Evolutionary conservation across 2,888 invertebrate genomes (phyloP), one percentile per base, ranked within the genome.

Genomic region (Seira sanloemensis): DNA sequence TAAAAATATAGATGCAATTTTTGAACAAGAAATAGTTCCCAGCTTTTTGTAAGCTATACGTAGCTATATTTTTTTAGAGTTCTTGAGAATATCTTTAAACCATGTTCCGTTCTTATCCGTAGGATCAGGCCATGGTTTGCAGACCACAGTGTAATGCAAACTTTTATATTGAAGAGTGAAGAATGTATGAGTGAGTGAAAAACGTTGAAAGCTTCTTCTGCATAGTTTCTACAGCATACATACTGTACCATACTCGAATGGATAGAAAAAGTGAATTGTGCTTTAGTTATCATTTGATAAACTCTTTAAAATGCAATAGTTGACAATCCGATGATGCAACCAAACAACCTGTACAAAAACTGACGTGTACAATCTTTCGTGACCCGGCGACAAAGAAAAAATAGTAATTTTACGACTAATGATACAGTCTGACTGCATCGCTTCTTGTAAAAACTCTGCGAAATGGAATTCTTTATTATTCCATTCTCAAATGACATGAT

Each of bases 101-200:
- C 2, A 50, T 62, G 2, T n/a, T 21, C n/a, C 7, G n/a, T 66
- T 50, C 81, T 12, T 67, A 79, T 85, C 74, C 78, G 71, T 87
- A 88, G 88, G 88, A 74, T 77, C 86, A 66, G 86, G 75, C 78
- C 84, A 85, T 82, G 86, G 88, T 77, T 84, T 88, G 83, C 88
- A 89, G 87, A 89, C 89, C 27, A 88, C 88, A 65, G 89, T 89
- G 76, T 89, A 85, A 89, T 37, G 46, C 71, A 46, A 25, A 46
- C 76, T 4, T 37, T 78, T 58, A 37, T 73, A 24, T 21, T 74
- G 62, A 78, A 37, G 26, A 65, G 50, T 84, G 84, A 75, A 79
- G 79, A 79, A 84, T 79, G 78, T 66, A 68, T 78, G 83, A 73
- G 72, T 50, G 79, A 66, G 62, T 25, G 71, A 4, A 67, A 54